Evolutionary conservation across 2,797 vertebrate genomes (phyloP).

Genomic region (Gymnopithys bicolor): DNA sequence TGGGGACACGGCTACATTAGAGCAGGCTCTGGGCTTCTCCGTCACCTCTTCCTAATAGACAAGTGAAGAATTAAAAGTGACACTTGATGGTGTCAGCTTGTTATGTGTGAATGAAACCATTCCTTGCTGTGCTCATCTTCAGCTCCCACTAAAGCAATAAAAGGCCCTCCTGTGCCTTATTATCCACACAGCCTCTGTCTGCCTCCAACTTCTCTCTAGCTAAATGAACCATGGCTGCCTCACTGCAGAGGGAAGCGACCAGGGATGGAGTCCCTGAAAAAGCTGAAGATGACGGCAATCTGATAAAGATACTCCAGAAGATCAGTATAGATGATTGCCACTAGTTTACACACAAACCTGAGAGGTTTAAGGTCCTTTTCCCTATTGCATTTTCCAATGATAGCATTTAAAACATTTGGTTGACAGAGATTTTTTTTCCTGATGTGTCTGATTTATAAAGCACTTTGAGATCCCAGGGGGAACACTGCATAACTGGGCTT

Average conservation of each 20-base stretch:
- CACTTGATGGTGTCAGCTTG: background rate
- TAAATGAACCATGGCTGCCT: background rate
- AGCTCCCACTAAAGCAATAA: conserved; percentile 8
- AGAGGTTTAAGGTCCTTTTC: background rate
- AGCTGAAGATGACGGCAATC: background rate
- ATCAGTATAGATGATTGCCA: background rate
- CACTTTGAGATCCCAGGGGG: background rate
- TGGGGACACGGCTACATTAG: background rate
- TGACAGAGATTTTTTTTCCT: background rate
- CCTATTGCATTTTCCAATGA: background rate
- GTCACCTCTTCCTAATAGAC: background rate
- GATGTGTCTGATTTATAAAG: background rate
- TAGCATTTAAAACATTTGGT: background rate
- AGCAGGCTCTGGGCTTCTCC: background rate
- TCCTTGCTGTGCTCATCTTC: background rate
- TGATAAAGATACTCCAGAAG: background rate
- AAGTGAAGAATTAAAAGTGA: background rate
- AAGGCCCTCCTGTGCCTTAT: background rate
- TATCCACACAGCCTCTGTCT: background rate
- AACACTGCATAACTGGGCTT: background rate
- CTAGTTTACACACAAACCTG: background rate
- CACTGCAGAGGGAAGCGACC: background rate
- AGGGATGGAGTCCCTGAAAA: background rate
- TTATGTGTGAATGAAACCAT: background rate
- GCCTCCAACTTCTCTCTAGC: background rate